Base-by-base conservation (phyloP, 1,140 invertebrate species). In the Pissodes strobi region DNA sequence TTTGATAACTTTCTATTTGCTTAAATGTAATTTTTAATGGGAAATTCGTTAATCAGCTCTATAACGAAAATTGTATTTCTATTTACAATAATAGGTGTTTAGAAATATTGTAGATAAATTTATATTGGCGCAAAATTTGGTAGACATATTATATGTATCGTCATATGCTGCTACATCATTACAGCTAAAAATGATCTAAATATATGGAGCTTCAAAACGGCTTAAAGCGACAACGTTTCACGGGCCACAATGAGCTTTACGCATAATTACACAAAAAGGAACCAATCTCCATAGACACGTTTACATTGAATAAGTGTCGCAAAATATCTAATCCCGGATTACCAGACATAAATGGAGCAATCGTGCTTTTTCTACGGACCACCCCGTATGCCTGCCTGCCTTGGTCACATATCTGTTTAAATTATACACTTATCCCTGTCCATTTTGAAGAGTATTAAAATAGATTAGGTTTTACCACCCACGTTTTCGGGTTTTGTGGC, bases 401-500 rank as follows among this genome's bases (percentile, higher is more conserved):
- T 27, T 62, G 38, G 49, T 39, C 48, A 52, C 34, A 53, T 62
- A 45, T 52, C 59, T 30, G 2, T 34, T 2, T 52, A 19, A 56
- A 41, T 56, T 43, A 39, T 12, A 55, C 48, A 38, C 18, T 34
- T 43, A 59, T 62, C 46, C 25, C 22, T 34, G 51, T 34, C 21
- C 53, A 41, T 51, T 30, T 64, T 51, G 17, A 48, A 58, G 22
- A 41, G 62, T 17, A 48, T 64, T 58, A 64, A 57, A 43, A 57
- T 30, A 39, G 41, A 64, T 64, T 64, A 57, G 39, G 53, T 22
- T 49, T 46, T 58, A 51, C 62, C 62, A 64, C 64, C 64, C 64
- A 66, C 57, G 46, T 13, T 48, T 46, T 8, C 23, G 46, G 9
- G 12, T 25, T 34, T 30, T 59, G 25, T 13, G 56, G 41, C n/a